Base-by-base conservation (phyloP, 2,113 vertebrate genomes). In the Hystrix brachyura region DNA sequence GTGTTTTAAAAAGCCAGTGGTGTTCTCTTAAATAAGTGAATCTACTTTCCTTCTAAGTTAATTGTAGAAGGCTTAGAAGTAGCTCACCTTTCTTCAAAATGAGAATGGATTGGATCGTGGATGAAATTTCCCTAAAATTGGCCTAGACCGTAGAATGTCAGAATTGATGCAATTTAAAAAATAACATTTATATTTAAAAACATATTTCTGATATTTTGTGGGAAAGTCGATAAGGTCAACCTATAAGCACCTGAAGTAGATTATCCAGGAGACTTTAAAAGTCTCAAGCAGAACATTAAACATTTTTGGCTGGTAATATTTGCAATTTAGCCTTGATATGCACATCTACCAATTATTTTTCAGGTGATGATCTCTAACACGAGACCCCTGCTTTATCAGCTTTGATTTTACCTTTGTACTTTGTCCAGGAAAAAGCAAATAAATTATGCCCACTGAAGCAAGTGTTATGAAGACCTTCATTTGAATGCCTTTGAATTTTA, bases 161-260 rank as follows among this genome's bases (percentile, higher is more conserved):
- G 72, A 86, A 83, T 60, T 93, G 23, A 78, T 48, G 65, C 19
- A 64, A 8, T 85, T 96, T 94, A 91, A 53, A 97, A 90, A 94
- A 83, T 90, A 69, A 46, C 51, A 51, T 60, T 84, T 94, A 17
- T 88, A 38, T 27, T 89, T 79, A 92, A 59, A 82, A 74, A 62
- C 65, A 51, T 13, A 51, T 87, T 89, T 89, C 9, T 74, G 46
- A 43, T 83, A 78, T 67, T 96, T 83, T 89, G 3, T 96, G 27
- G 65, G 59, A 80, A 89, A 89, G 21, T 48, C 23, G 14, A 18
- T 87, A 32, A 53, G 90, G 79, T 55, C 92, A 85, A 80, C 19
- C 23, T 95, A 11, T 60, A 27, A 87, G 38, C 7, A 72, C 32
- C 62, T 89, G 9, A 57, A 71, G 64, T 87, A 46, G 48, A 17